Base-by-base conservation (phyloP, 2,113 vertebrate species). In the Echinops telfairi region DNA sequence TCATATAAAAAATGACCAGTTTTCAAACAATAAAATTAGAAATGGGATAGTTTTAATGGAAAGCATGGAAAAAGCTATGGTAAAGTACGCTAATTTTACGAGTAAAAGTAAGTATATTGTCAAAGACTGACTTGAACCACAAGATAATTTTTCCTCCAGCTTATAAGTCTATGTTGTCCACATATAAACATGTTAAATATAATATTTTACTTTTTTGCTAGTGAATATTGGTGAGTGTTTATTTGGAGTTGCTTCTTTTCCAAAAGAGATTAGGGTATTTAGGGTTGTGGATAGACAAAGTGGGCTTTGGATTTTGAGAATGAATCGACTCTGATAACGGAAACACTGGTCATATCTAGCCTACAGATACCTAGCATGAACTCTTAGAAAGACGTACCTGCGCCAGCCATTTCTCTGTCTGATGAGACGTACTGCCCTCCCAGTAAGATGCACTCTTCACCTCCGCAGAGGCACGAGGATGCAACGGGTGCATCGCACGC, bases 231-330 rank as follows among this genome's bases (percentile, higher is more conserved):
- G n/a, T 73, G 8, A 23, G 23, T 81, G 83, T 76, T 57, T 83
- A 60, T 88, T 88, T 93, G 77, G 71, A 94, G 33, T 29, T 88
- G 9, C 33, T 80, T 86, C 60, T 62, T 92, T 92, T 79, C 3
- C 8, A 60, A 77, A 58, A 81, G 38, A 89, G 89, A 88, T 17
- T 19, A 89, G 47, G 83, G 27, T 16, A 3, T 83, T 92, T 71
- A 71, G 22, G 31, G 71, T 80, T 92, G 76, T 92, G 33, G 75
- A 36, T 33, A 83, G 75, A 25, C 23, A 64, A 62, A 27, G 1
- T 78, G 40, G 29, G 11, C 3, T 4, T 73, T 89, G 15, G 9
- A 66, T 95, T 79, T 96, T 76, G 20, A 3, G 14, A 80, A 31
- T 88, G 25, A 89, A 58, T 25, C 64, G 33, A 27, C 14, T 80